Evolutionary conservation across 2,888 invertebrate genomes (phyloP), one percentile per base, ranked within the genome.

Genomic region (Drosophila leonis): DNA sequence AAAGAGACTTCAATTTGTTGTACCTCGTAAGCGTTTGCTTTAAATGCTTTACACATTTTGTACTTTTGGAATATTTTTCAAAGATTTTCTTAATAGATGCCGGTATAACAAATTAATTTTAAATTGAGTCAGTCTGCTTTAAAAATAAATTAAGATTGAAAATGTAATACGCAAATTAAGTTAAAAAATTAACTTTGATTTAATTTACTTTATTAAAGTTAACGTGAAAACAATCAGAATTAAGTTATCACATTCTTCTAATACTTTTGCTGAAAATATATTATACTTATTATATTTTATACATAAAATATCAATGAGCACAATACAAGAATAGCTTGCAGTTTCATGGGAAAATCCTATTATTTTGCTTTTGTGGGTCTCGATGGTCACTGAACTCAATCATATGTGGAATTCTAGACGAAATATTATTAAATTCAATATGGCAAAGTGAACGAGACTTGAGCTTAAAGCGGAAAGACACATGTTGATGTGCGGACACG

Each of bases 401-500:
- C 20, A 12, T 20, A 31, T 20, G 29, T 49, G 13, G 6, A 6
- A 13, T 31, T 52, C 5, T 2, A 7, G 39, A 15, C 15, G 33
- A 44, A 31, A 65, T 31, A 18, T 46, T 31, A 48, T 41, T 56
- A 49, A 68, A 68, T 35, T 37, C 48, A 56, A 68, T 24, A 12
- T 33, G 33, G 10, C 29, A 49, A 66, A 49, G 29, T 49, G 67
- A 12, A 10, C 9, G 29, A 20, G 41, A 37, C 48, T 49, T 49
- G 35, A 49, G 41, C 52, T 51, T 46, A 33, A 69, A 35, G 52
- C 12, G 20, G 8, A 18, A 29, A 33, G 20, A 6, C 41, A 44
- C 24, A 39, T 62, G 68, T 49, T 42, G 72, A 49, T 41, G 24
- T 24, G 27, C 24, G 46, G 41, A 27, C 61, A 72, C 71, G 75